These are phyloP conservation scores for Leucophora obtusa DNA, from an alignment of 2,888 invertebrate genomes.

Conservation along the genomic window DNA sequence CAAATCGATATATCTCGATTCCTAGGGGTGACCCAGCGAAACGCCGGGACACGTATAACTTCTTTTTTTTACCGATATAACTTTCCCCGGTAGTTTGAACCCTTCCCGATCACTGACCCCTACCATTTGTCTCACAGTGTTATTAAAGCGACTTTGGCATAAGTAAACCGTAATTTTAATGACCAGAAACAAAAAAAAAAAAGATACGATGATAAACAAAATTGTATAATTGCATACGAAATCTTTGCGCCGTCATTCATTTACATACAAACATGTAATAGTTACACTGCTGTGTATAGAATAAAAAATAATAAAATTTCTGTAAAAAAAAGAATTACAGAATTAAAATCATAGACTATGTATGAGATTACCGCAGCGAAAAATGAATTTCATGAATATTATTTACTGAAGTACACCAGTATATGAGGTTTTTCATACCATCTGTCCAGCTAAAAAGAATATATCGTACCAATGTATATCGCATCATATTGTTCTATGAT, in stretches of 20 bases:
- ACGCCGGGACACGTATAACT: too few relatives aligned
- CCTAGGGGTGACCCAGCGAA: too few relatives aligned
- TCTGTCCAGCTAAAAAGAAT: too few relatives aligned
- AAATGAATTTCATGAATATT: conserved; percentile 49
- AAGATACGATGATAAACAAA: conserved; percentile 26
- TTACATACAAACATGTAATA: conserved; percentile 5
- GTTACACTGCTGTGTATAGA: too few relatives aligned
- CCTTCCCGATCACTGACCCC: too few relatives aligned
- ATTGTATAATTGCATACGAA: conserved; percentile 18
- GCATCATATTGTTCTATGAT: too few relatives aligned
- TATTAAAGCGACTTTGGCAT: conserved; percentile 20
- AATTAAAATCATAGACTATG: conserved; percentile 32
- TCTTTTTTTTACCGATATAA: too few relatives aligned
- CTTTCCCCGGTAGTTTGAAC: too few relatives aligned
- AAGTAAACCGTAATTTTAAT: conserved; percentile 44
- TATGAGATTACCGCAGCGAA: conserved; percentile 45
- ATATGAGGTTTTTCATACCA: too few relatives aligned
- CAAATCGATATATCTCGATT: too few relatives aligned
- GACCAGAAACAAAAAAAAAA: conserved; percentile 32
- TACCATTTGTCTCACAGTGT: too few relatives aligned
- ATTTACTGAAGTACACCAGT: conserved; percentile 28
- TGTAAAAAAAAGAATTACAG: conserved; percentile 12
- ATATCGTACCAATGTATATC: too few relatives aligned
- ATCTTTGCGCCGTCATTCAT: not conserved
- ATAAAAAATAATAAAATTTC: conserved; percentile 12